Evolutionary conservation across 2,797 vertebrate species (phyloP).

Genomic region (Cryptoblepharus egeriae): DNA sequence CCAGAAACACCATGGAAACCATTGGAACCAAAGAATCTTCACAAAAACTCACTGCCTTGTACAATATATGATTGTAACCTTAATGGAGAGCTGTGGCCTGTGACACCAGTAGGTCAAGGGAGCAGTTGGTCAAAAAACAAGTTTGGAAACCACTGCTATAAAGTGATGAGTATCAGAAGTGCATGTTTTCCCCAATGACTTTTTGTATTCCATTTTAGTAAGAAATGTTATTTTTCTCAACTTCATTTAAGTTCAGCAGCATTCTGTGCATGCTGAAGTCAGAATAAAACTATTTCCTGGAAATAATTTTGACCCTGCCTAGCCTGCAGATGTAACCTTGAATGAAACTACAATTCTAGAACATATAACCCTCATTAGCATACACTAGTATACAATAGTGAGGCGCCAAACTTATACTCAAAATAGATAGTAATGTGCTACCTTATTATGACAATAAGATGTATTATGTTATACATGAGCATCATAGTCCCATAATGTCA

Average conservation of each 20-base stretch:
- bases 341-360: conserved; percentile 42
- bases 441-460: conserved; percentile 68
- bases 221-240: conserved; percentile 2
- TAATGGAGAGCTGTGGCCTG: too few species aligned
- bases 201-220: conserved; percentile 5
- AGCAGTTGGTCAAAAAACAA: too few species aligned
- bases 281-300: not conserved
- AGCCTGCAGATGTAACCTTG: not conserved
- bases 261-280: not conserved
- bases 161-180: not conserved
- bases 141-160: too few species aligned
- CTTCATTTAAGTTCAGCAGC: not conserved
- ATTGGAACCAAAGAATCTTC: too few species aligned
- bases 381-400: conserved; percentile 43
- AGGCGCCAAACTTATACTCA: conserved; percentile 59
- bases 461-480: conserved; percentile 71
- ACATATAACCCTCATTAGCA: conserved; percentile 22
- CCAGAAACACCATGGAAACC: too few species aligned
- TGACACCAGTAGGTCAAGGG: too few species aligned
- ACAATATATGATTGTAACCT: too few species aligned
- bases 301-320: not conserved
- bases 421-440: conserved; percentile 69
- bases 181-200: not conserved
- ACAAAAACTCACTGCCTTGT: too few species aligned
- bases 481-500: conserved; percentile 75